Base-by-base conservation (phyloP, 2,888 invertebrate genomes). In the Eucriotettix oculatus region DNA sequence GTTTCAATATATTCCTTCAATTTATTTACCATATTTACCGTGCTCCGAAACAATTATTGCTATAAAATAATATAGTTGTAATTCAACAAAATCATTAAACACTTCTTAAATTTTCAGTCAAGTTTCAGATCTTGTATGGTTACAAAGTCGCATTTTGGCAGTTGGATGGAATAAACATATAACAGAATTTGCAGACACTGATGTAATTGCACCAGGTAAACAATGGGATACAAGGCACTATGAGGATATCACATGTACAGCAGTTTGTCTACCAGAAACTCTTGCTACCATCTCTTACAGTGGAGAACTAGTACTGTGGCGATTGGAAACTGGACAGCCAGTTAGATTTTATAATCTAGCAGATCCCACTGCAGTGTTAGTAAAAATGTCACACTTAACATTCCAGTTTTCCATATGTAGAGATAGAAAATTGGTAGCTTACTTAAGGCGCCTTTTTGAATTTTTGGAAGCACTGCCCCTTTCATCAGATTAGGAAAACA, bases 301-400 rank as follows among this genome's bases (percentile, higher is more conserved):
- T 66, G 91, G 91, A 0, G 87, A 89, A 71, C 76, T 92, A 56
- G 76, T 90, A 40, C 77, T 92, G 65, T 91, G 91, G 90, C 82
- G 84, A 65, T 74, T 90, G 60, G 88, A 90, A 73, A 90, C 89
- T 0, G 88, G 88, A 0, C 86, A 88, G 70, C 83, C 87, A 0
- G 86, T 84, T 70, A 74, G 72, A 63, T 70, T 71, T 60, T 73
- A 70, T 64, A 70, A 71, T 60, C 80, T 81, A 64, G 76, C 76
- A 64, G 77, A 81, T 67, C 16, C 9, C 52, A 12, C 9, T 14
- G 29, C 29, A 29, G 29, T 29, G 29, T 29, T 29, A 29, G 29
- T 29, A 29, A 29, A 29, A 29, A 29, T 29, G 29, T 29, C 29
- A 29, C 29, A 29, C 48, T 48, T n/a, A 48, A 14, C 48, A 14